Percentiles rank a stretch among this genome's conserved stretches.
phyloP scores from a whole-genome alignment of 2,113 vertebrate genomes.

The Calyptommatus sinebrachiatus region DNA sequence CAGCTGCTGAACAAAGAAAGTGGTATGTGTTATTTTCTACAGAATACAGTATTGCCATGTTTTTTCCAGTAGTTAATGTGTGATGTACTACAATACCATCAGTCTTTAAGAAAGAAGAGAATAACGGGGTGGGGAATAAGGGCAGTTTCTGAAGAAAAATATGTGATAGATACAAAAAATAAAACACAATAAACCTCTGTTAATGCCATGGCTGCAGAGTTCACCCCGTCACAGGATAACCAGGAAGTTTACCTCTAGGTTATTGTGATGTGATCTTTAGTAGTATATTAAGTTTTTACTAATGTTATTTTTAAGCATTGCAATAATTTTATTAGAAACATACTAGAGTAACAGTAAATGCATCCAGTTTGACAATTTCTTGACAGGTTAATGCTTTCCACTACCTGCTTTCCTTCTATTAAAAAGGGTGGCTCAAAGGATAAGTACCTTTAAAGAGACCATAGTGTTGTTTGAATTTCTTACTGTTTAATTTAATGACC shows the following conservation, averaged over 20 bases:
- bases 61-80: no score
- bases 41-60: no score
- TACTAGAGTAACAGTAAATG: background rate
- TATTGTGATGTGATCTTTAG: accelerated
- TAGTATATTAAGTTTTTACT: background rate
- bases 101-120: background rate
- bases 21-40: no score
- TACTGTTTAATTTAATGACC: background rate
- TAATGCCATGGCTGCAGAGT: background rate
- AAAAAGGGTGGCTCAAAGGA: background rate
- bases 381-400: background rate
- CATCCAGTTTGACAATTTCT: background rate
- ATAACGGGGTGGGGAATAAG: background rate
- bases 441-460: conserved; percentile 20
- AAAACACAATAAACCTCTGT: background rate
- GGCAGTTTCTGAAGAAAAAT: background rate
- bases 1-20: no score
- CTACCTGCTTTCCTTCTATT: background rate
- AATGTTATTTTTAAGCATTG: background rate
- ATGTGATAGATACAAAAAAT: background rate
- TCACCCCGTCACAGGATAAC: background rate
- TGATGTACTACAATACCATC: no score
- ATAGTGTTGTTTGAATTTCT: background rate
- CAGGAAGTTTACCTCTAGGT: background rate
- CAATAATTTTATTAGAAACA: background rate